Evolutionary conservation across 1,140 invertebrate genomes (phyloP).

Genomic region (Saccostrea cuccullata): DNA sequence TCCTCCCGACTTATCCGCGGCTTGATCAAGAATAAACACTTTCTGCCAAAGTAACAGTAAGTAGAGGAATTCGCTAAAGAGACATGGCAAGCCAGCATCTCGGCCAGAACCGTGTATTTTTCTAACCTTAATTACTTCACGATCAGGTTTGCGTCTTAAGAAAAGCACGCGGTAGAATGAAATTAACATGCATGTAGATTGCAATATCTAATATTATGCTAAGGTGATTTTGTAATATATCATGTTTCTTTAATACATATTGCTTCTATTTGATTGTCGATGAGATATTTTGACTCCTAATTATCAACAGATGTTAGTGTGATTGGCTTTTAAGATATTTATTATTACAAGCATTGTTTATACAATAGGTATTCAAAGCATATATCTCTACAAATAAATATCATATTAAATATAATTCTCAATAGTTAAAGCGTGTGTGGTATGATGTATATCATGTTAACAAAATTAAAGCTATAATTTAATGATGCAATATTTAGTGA

Average conservation of each 20-base stretch:
- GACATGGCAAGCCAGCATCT: constrained; percentile 1
- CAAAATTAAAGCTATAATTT: too few relatives aligned
- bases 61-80: constrained; percentile 22
- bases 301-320: not conserved
- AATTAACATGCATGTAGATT: not conserved
- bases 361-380: too few relatives aligned
- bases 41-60: constrained; percentile 25
- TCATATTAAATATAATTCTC: too few relatives aligned
- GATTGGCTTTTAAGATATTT: not conserved
- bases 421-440: too few relatives aligned
- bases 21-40: constrained; percentile 30
- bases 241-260: not conserved
- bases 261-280: not conserved
- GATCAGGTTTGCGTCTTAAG: not conserved
- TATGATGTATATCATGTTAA: too few relatives aligned
- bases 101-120: constrained; percentile 22
- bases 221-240: constrained; percentile 17
- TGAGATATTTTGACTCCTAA: not conserved
- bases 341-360: not conserved
- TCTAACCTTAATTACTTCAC: constrained; percentile 28
- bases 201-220: not conserved
- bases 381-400: too few relatives aligned
- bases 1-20: constrained; percentile 5
- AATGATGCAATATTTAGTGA: too few relatives aligned
- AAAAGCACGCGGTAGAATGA: not conserved